A percentile compares a stretch with the other conserved stretches of the same genome.
Conservation (phyloP, 2,113 vertebrate genomes). For the Chamaea fasciata region DNA sequence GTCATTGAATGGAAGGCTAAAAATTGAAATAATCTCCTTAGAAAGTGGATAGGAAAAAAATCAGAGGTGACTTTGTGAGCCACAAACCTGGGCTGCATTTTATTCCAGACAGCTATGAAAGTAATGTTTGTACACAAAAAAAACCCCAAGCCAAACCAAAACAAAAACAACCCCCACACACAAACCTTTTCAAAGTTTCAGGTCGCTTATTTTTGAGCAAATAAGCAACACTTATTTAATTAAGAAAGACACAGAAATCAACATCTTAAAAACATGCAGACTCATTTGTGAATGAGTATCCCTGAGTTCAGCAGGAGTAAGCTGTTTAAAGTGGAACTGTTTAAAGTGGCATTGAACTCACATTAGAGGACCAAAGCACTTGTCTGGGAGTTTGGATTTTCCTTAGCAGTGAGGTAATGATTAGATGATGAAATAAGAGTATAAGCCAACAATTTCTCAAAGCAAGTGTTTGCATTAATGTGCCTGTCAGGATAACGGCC, state of each 20-base stretch:
- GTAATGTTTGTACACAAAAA: not conserved
- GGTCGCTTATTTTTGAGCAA: not conserved
- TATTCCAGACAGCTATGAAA: not conserved
- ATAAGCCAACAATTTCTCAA: not conserved
- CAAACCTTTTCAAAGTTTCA: not conserved
- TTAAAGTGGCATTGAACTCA: not conserved
- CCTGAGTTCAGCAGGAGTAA: not conserved
- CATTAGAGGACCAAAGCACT: not conserved
- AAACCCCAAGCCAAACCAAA: accelerated
- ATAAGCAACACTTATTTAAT: not conserved
- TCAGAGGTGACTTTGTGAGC: not conserved
- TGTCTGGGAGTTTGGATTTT: not conserved
- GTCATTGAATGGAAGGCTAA: not conserved
- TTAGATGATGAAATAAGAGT: not conserved
- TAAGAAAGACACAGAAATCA: not conserved
- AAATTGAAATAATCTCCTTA: not conserved
- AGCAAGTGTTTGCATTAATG: not conserved
- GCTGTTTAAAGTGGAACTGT: not conserved
- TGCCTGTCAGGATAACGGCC: not conserved
- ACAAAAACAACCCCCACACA: no score
- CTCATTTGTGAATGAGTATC: not conserved
- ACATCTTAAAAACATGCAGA: not conserved
- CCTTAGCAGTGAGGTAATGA: not conserved
- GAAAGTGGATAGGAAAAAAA: not conserved
- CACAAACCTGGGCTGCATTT: not conserved